Evolutionary conservation across 2,113 vertebrate genomes (phyloP), one percentile per base, ranked within the genome.

Genomic region (Trogon surrucura): DNA sequence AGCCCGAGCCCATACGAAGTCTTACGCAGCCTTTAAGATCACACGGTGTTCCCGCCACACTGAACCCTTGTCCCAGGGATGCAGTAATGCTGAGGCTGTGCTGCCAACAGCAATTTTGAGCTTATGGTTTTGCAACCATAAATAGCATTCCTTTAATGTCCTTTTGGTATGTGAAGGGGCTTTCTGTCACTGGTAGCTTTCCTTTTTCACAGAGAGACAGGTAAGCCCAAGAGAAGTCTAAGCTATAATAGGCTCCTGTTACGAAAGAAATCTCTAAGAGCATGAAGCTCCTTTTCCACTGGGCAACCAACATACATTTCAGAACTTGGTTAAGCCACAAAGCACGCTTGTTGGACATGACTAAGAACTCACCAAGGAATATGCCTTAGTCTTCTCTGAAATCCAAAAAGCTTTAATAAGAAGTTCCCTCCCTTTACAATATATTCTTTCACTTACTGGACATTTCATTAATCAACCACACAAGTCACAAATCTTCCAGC

Each of bases 271-370:
- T 29, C 57, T 32, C 0, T 41, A 81, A 82, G 83, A 82, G 92
- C 66, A 96, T 87, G 95, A 96, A 93, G 70, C 80, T 87, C 41
- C 88, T 93, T 95, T 95, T 97, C 96, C 96, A 96, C 88, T 93
- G 93, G 83, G 73, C 88, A 94, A 92, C 62, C 80, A 89, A 75
- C 19, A 19, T 30, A 73, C 9, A 1, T 82, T 95, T 92, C 67
- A 93, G 70, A 96, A 94, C 18, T 50, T 0, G 0, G 36, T 50
- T 82, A 29, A 93, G 65, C 95, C 92, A 95, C 92, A 97, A 96
- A 93, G 91, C 65, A 85, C 1, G 19, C 73, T 87, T 96, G 80
- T 86, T 91, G 89, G 84, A 85, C 66, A 56, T 92, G 92, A 96
- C 91, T 96, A 91, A 95, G 79, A 89, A 58, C 83, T 66, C 93